These are phyloP conservation scores for Molorchus minor DNA, from an alignment of 2,888 invertebrate genomes.

Conservation along the genomic window DNA sequence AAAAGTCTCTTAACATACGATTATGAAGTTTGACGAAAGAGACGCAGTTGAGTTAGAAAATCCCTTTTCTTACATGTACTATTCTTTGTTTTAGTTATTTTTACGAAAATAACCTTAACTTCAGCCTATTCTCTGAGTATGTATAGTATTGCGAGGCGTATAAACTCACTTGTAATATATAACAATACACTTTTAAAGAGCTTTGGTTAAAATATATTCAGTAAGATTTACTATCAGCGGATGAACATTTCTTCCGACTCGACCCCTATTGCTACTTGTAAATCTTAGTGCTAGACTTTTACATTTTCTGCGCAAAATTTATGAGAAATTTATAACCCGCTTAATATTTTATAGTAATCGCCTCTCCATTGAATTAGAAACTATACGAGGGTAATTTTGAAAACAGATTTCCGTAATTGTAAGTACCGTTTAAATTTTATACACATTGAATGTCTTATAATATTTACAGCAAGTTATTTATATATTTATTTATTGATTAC, in stretches of 20 bases:
- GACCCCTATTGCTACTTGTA: constrained; percentile 32
- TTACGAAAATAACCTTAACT: too few species aligned
- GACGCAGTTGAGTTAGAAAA: background rate
- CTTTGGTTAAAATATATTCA: constrained; percentile 41
- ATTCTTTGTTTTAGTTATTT: background rate
- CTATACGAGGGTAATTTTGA: background rate
- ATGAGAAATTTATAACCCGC: constrained; percentile 23
- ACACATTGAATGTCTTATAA: too few species aligned
- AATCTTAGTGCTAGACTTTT: constrained; percentile 30
- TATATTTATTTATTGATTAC: too few species aligned
- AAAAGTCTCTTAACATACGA: too few species aligned
- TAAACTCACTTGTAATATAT: constrained; percentile 11
- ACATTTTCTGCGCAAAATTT: constrained; percentile 27
- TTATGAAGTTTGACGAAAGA: background rate
- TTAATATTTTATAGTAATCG: constrained; percentile 13
- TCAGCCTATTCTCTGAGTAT: too few species aligned
- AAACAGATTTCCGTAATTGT: too few species aligned
- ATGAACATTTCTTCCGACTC: constrained; percentile 38
- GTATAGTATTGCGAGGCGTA: constrained; percentile 1
- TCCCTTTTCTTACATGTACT: background rate
- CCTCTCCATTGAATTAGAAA: background rate
- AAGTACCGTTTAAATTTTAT: too few species aligned
- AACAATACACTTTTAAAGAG: constrained; percentile 37
- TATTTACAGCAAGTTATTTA: too few species aligned
- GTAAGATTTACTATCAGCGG: constrained; percentile 37